Conservation (phyloP, 1,140 invertebrate genomes). For the Acromyrmex charruanus region DNA sequence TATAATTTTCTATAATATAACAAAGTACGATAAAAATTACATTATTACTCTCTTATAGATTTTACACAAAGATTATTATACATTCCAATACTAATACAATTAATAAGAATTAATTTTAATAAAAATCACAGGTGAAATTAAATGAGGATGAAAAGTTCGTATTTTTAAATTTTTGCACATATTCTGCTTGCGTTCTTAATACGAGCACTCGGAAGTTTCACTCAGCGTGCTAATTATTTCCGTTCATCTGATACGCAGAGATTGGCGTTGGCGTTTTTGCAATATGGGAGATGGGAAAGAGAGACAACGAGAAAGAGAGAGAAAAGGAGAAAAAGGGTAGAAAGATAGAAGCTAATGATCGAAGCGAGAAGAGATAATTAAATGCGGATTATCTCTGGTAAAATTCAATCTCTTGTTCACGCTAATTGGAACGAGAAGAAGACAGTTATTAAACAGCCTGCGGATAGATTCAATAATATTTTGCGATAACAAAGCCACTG, state of each 20-base stretch:
- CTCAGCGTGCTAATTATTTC: conserved; percentile 66
- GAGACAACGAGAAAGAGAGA: neutral
- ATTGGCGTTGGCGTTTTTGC: conserved; percentile 3
- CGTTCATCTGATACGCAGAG: conserved; percentile 20
- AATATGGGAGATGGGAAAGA: too few relatives aligned
- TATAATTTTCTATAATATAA: neutral
- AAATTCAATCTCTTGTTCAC: conserved; percentile 28
- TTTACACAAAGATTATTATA: neutral
- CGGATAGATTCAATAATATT: conserved; percentile 55
- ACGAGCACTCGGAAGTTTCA: conserved; percentile 10
- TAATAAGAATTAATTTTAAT: neutral
- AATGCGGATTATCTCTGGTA: conserved; percentile 75
- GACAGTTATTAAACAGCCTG: conserved; percentile 55
- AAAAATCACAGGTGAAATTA: neutral
- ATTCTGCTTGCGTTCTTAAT: conserved; percentile 19
- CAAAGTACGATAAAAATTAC: neutral
- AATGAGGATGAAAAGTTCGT: neutral
- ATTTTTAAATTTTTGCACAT: conserved; percentile 13
- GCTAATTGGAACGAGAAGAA: conserved; percentile 71
- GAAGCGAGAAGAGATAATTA: conserved; percentile 73
- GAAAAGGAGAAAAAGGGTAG: neutral
- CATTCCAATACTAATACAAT: neutral
- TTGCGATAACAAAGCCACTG: conserved; percentile 46
- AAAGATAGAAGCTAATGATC: neutral
- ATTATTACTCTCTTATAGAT: neutral